Conservation (phyloP, 2,113 vertebrate species). For the Entosphenus tridentatus region DNA sequence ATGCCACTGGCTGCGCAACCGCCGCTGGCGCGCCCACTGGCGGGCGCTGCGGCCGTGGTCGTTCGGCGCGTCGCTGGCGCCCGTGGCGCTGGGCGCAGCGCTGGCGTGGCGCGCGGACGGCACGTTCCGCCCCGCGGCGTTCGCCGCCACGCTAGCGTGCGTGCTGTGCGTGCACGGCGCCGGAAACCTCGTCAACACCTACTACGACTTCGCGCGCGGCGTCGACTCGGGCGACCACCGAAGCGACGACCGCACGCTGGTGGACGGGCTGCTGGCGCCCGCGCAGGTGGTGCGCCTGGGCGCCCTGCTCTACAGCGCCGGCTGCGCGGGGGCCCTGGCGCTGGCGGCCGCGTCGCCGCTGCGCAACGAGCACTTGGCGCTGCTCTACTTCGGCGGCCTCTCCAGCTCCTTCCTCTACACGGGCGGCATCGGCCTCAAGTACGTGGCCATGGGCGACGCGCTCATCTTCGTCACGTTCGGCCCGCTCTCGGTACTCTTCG, state of each 20-base stretch:
- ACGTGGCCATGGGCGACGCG: slow-evolving; percentile 76
- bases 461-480: slow-evolving; percentile 95
- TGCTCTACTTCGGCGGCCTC: slow-evolving; percentile 86
- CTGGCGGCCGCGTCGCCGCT: slow-evolving; percentile 53
- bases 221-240: slow-evolving; percentile 70
- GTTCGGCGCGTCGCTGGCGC: slow-evolving; percentile 76
- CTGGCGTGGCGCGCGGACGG: slow-evolving; percentile 68
- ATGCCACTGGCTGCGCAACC: neutral
- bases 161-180: slow-evolving; percentile 81
- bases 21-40: slow-evolving; percentile 34
- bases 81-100: slow-evolving; percentile 70
- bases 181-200: slow-evolving; percentile 87
- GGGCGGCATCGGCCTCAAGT: slow-evolving; percentile 87
- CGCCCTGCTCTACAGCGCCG: slow-evolving; percentile 63
- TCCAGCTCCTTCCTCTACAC: slow-evolving; percentile 95
- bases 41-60: slow-evolving; percentile 82
- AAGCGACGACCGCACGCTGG: slow-evolving; percentile 81
- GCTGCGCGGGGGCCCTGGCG: slow-evolving; percentile 59
- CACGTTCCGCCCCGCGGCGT: neutral
- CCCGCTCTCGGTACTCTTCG: slow-evolving; percentile 82
- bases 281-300: slow-evolving; percentile 84
- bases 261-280: slow-evolving; percentile 73
- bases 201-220: slow-evolving; percentile 96
- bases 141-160: slow-evolving; percentile 18
- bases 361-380: slow-evolving; percentile 64